Evolutionary conservation across 2,888 invertebrate genomes (phyloP).

Genomic region (Trachelus iudaicus): DNA sequence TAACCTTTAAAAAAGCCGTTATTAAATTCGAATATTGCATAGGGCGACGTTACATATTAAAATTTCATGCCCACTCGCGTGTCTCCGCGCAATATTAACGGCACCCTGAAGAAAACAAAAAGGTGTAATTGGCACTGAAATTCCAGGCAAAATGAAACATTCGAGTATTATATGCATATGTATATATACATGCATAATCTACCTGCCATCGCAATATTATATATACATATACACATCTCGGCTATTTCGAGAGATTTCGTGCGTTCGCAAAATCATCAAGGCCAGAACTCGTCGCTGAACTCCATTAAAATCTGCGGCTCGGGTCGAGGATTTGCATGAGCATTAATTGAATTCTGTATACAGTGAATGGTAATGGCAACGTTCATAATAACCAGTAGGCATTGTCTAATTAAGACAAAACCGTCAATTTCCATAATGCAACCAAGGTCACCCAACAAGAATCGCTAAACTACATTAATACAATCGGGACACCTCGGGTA

Average conservation of each 20-base stretch:
- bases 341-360: neutral
- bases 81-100: neutral
- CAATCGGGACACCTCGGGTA: neutral
- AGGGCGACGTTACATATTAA: constrained; percentile 36
- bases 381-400: neutral
- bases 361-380: neutral
- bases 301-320: neutral
- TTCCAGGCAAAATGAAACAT: neutral
- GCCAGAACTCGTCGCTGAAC: neutral
- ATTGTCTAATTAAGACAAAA: neutral
- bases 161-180: neutral
- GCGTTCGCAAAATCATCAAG: neutral
- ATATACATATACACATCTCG: neutral
- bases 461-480: neutral
- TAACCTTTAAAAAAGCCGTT: constrained; percentile 39
- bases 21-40: constrained; percentile 43
- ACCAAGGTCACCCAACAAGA: neutral
- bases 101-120: neutral
- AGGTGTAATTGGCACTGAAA: neutral
- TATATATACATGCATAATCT: neutral
- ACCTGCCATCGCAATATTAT: neutral
- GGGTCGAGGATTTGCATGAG: neutral
- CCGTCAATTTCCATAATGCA: neutral
- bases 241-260: neutral
- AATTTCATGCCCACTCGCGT: constrained; percentile 23